Evolutionary conservation across 2,113 vertebrate genomes (phyloP).

Genomic region (Xiphophorus hellerii): DNA sequence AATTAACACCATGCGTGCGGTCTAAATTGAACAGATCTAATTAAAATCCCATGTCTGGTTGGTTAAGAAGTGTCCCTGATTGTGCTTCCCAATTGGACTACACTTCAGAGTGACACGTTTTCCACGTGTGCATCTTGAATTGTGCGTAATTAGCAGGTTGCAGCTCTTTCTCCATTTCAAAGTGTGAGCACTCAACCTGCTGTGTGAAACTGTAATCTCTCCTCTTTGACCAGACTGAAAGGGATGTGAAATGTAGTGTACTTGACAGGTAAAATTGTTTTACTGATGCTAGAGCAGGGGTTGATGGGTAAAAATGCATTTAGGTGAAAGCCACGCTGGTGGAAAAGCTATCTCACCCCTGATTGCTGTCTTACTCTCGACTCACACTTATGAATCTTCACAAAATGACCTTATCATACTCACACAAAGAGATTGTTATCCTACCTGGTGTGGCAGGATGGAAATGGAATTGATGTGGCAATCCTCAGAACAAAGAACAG

Average conservation of each 20-base stretch:
- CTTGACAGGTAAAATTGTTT: conserved; percentile 71
- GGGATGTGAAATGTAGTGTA: conserved; percentile 60
- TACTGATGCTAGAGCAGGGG: conserved; percentile 52
- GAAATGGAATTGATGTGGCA: conserved; percentile 32
- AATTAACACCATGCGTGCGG: conserved; percentile 62
- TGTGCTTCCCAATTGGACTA: conserved; percentile 51
- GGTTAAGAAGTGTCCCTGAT: conserved; percentile 66
- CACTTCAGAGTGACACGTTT: conserved; percentile 55
- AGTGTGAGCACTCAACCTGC: conserved; percentile 57
- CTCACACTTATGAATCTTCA: conserved; percentile 65
- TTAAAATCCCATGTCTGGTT: conserved; percentile 70
- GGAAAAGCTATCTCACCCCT: conserved; percentile 66
- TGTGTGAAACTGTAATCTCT: conserved; percentile 51
- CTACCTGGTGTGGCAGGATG: conserved; percentile 14
- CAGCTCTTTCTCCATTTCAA: conserved; percentile 49
- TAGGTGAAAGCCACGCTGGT: conserved; percentile 59
- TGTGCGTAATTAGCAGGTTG: conserved; percentile 70
- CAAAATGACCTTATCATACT: conserved; percentile 54
- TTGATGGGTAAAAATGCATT: conserved; percentile 72
- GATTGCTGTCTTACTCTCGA: conserved; percentile 66
- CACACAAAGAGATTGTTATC: conserved; percentile 51
- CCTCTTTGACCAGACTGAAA: conserved; percentile 61
- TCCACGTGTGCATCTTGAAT: conserved; percentile 53
- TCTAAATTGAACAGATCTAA: conserved; percentile 75
- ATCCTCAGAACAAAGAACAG: conserved; percentile 21